Evolutionary conservation across 2,888 invertebrate species (phyloP).

Genomic region (Nemotelus pantherinus): DNA sequence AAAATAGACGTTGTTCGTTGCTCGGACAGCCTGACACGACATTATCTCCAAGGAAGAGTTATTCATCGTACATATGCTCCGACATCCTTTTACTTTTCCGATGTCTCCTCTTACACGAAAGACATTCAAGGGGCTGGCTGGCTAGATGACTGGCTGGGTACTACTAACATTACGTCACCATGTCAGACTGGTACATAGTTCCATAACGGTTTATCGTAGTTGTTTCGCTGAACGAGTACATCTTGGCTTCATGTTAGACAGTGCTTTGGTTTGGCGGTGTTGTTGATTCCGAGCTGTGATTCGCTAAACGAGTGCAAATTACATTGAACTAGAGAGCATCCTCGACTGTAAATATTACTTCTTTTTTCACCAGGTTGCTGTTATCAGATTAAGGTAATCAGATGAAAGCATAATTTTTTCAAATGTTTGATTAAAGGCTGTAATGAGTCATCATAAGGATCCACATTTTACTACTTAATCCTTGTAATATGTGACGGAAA

Average conservation of each 20-base stretch:
- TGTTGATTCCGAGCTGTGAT: not conserved
- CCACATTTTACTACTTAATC: too few relatives aligned
- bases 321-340: not conserved
- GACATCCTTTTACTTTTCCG: constrained; percentile 39
- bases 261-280: too few relatives aligned
- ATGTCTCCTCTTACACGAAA: constrained; percentile 39
- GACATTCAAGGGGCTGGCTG: constrained; percentile 41
- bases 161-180: not conserved
- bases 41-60: constrained; percentile 42
- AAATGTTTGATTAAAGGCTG: too few relatives aligned
- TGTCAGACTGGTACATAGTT: constrained; percentile 27
- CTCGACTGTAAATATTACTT: not conserved
- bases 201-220: constrained; percentile 32
- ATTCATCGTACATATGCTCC: constrained; percentile 42
- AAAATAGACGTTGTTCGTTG: constrained; percentile 38
- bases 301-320: not conserved
- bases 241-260: too few relatives aligned
- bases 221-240: not conserved
- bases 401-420: too few relatives aligned
- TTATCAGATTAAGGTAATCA: too few relatives aligned
- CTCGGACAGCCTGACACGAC: constrained; percentile 44
- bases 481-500: too few relatives aligned
- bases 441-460: too few relatives aligned
- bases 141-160: not conserved
- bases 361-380: too few relatives aligned